Percentiles rank a stretch among this genome's conserved stretches.
Conservation (phyloP, 2,888 invertebrate genomes). For the Tupiocoris notatus region DNA sequence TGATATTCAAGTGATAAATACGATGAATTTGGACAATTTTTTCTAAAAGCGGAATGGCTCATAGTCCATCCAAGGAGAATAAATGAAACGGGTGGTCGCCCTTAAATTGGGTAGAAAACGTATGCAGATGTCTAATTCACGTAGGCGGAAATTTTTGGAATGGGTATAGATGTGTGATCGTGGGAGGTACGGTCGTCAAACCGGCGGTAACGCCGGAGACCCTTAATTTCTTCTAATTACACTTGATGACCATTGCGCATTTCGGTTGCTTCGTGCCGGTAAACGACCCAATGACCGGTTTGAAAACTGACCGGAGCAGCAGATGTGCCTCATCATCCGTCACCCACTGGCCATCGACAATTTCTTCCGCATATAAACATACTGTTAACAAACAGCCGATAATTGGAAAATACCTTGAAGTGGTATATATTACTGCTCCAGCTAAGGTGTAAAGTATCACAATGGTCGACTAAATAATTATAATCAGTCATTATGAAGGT, state of each 20-base stretch:
- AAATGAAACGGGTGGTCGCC: no score
- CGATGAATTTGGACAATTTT: no score
- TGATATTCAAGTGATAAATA: no score
- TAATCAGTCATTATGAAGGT: neutral
- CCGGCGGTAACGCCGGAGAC: neutral
- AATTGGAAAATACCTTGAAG: slow-evolving; percentile 6
- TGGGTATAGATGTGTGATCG: no score
- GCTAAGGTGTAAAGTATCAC: neutral
- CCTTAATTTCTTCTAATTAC: slow-evolving; percentile 24
- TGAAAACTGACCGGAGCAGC: slow-evolving; percentile 1
- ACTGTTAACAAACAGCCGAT: slow-evolving; percentile 21
- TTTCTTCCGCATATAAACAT: neutral
- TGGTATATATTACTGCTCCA: slow-evolving; percentile 13
- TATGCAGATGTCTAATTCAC: no score
- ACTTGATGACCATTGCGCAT: slow-evolving; percentile 25
- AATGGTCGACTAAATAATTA: neutral
- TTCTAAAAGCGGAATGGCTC: no score
- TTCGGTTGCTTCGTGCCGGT: slow-evolving; percentile 18
- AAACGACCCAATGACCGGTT: slow-evolving; percentile 8
- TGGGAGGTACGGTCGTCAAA: slow-evolving; percentile 14
- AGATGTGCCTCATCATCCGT: slow-evolving; percentile 33
- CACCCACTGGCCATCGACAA: slow-evolving; percentile 5
- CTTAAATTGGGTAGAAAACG: no score
- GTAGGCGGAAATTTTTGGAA: no score
- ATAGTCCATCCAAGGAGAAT: no score